Conservation (phyloP, 2,888 invertebrate species). For the Synanthedon myopaeformis region DNA sequence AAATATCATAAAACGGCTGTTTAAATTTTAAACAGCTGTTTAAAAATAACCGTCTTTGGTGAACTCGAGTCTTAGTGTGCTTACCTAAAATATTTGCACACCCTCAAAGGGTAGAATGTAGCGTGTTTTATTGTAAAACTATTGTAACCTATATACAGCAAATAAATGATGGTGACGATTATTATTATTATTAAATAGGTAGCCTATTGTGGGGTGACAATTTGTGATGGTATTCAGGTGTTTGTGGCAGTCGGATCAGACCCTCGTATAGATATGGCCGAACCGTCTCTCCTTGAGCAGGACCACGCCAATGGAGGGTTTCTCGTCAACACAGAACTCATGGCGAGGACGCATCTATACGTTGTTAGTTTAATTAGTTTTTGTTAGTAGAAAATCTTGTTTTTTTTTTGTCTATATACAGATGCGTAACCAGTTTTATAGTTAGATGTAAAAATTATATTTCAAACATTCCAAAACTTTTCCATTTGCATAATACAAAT, state of each 20-base stretch:
- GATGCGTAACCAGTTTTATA: neutral
- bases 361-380: constrained; percentile 26
- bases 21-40: too few relatives aligned
- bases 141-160: too few relatives aligned
- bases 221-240: constrained; percentile 9
- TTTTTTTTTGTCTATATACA: neutral
- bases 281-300: constrained; percentile 36
- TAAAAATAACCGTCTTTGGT: too few relatives aligned
- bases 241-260: constrained; percentile 29
- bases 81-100: too few relatives aligned
- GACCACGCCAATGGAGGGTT: constrained; percentile 46
- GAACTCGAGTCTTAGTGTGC: too few relatives aligned
- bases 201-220: too few relatives aligned
- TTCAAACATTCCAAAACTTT: neutral
- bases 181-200: too few relatives aligned
- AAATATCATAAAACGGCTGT: too few relatives aligned
- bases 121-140: too few relatives aligned
- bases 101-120: too few relatives aligned
- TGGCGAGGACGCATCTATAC: constrained; percentile 51
- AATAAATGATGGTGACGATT: too few relatives aligned
- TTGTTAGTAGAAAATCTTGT: neutral
- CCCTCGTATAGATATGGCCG: constrained; percentile 39
- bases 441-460: neutral
- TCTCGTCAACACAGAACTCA: constrained; percentile 47
- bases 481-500: neutral